phyloP scores from a whole-genome alignment of 2,113 vertebrate species.

The Siniperca knerii region DNA sequence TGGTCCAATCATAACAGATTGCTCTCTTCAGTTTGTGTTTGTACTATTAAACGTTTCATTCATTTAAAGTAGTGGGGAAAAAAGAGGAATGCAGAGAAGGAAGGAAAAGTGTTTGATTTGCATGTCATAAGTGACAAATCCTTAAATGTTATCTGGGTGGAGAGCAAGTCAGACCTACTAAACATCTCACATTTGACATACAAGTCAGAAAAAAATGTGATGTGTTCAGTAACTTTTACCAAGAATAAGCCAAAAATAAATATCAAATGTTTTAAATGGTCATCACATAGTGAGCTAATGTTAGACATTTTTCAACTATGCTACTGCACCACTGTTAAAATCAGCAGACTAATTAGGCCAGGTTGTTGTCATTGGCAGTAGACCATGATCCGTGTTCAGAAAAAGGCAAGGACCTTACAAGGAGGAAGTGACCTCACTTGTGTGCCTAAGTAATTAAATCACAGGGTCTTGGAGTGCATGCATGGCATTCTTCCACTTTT shows the following conservation, averaged over 20 bases:
- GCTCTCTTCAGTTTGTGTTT: constrained; percentile 39
- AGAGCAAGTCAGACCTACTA: neutral
- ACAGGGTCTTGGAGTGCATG: constrained; percentile 16
- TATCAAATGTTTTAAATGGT: neutral
- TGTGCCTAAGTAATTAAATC: constrained; percentile 57
- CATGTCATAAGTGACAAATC: neutral
- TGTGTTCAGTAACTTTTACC: neutral
- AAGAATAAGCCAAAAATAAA: constrained; percentile 11
- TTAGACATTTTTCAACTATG: constrained; percentile 41
- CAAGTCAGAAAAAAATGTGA: neutral
- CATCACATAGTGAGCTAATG: constrained; percentile 13
- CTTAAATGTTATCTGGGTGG: neutral
- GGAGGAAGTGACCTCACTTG: constrained; percentile 65
- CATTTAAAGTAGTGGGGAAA: neutral
- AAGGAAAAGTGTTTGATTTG: neutral
- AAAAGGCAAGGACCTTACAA: constrained; percentile 35
- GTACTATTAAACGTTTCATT: constrained; percentile 18
- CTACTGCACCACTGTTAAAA: constrained; percentile 46
- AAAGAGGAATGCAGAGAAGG: neutral
- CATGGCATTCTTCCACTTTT: constrained; percentile 38
- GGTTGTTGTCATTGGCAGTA: constrained; percentile 65
- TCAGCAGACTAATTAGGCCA: constrained; percentile 33
- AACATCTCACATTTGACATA: neutral
- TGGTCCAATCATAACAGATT: constrained; percentile 52
- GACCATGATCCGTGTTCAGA: constrained; percentile 45